Evolutionary conservation across 2,113 vertebrate genomes (phyloP), one percentile per base, ranked within the genome.

Genomic region (Gambusia affinis): DNA sequence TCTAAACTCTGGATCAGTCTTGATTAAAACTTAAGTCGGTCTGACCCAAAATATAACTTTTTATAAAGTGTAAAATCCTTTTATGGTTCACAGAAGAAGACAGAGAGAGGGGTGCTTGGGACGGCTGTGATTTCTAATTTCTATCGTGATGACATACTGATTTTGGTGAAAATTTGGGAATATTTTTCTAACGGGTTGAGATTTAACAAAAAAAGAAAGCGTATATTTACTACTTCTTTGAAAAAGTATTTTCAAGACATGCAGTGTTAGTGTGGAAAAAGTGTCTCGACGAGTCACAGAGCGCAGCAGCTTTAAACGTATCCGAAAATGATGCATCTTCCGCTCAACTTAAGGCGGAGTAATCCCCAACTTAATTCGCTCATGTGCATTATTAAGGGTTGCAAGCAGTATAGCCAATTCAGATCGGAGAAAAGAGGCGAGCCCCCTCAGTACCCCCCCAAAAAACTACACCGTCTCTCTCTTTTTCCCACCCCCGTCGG

Each of bases 241-340:
- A 57, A 24, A 57, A 1, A 24, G 51, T 57, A 57, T 57, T 57
- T 57, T 57, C 22, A n/a, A n/a, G 51, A 57, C n/a, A 54, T 24
- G 51, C 19, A 8, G 22, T 57, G 22, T n/a, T 24, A 2, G 19
- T n/a, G 19, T 54, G 51, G 6, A 57, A 54, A 24, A 57, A 57
- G 51, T 57, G 22, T 57, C 51, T 57, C 22, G 65, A n/a, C 29
- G 35, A 5, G 44, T 81, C 78, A 31, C 71, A 6, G 47, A 83
- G 91, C 81, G 78, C 73, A 78, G 83, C 83, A 15, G 87, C 79
- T 81, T 83, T 81, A 84, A 68, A 85, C 77, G 76, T 81, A 83
- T 72, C 60, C 33, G 68, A 84, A 79, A 86, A 91, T 72, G 89
- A 87, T 91, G 91, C 85, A 81, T 89, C 90, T 88, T 88, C 87